phyloP scores from a whole-genome alignment of 2,888 invertebrate species.

The Microplitis manilae region DNA sequence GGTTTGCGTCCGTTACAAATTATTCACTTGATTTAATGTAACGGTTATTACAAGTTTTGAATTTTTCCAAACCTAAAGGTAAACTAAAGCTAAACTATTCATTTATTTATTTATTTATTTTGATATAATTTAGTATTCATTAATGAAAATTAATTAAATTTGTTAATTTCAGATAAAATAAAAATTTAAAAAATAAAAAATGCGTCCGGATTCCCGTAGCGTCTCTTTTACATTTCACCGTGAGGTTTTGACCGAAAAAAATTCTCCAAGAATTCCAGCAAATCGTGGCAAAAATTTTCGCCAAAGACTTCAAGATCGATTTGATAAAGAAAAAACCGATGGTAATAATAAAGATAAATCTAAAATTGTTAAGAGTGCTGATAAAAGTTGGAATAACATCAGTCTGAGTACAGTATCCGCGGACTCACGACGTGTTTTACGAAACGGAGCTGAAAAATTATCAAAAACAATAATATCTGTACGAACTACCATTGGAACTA shows the following conservation, averaged over 20 bases:
- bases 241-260: conserved; percentile 57
- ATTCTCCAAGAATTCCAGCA: conserved; percentile 56
- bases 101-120: neutral
- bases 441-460: conserved; percentile 80
- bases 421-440: conserved; percentile 78
- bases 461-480: conserved; percentile 79
- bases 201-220: conserved; percentile 69
- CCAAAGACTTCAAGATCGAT: conserved; percentile 66
- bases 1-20: conserved; percentile 4
- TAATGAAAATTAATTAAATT: neutral
- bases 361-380: conserved; percentile 52
- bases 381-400: conserved; percentile 66
- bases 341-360: conserved; percentile 50
- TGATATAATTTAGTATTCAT: neutral
- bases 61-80: neutral
- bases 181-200: conserved; percentile 44
- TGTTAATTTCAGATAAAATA: conserved; percentile 14
- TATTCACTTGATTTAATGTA: neutral
- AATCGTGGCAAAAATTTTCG: conserved; percentile 58
- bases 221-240: conserved; percentile 69
- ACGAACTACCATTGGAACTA: conserved; percentile 78
- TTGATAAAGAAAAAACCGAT: conserved; percentile 62
- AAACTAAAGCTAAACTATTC: too few species aligned
- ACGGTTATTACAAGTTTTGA: neutral
- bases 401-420: conserved; percentile 71